Evolutionary conservation across 2,113 vertebrate species (phyloP).

Genomic region (Heterocephalus glaber): DNA sequence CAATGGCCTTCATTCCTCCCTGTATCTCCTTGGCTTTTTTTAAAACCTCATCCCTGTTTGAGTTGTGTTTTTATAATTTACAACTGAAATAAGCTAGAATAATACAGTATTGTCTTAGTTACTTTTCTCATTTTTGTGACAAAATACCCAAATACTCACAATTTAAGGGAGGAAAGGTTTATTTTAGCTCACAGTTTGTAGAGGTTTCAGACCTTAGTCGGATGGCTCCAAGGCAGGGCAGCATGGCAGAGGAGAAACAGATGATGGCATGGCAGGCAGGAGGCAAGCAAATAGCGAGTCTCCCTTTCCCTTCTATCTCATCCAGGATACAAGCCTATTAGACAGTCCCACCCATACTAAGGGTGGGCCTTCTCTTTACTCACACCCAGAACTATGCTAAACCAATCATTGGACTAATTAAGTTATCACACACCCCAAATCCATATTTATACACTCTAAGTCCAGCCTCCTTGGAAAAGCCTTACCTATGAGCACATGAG

Average conservation of each 20-base stretch:
- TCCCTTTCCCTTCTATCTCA: neutral
- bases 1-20: neutral
- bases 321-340: neutral
- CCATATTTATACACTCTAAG: neutral
- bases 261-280: too few relatives aligned
- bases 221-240: neutral
- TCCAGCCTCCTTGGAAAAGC: neutral
- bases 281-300: neutral
- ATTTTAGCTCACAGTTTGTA: neutral
- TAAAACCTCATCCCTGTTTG: neutral
- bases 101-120: neutral
- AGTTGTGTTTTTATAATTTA: neutral
- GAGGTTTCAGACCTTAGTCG: neutral
- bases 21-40: rapidly evolving
- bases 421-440: neutral
- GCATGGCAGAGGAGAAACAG: neutral
- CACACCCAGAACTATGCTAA: neutral
- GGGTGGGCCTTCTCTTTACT: neutral
- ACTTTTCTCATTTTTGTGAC: neutral
- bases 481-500: neutral
- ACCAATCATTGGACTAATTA: neutral
- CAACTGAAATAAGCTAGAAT: neutral
- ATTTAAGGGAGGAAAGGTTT: neutral
- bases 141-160: neutral
- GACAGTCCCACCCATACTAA: neutral